Evolutionary conservation across 2,888 invertebrate species (phyloP), one percentile per base, ranked within the genome.

Genomic region (Gandaritis pyraliata): DNA sequence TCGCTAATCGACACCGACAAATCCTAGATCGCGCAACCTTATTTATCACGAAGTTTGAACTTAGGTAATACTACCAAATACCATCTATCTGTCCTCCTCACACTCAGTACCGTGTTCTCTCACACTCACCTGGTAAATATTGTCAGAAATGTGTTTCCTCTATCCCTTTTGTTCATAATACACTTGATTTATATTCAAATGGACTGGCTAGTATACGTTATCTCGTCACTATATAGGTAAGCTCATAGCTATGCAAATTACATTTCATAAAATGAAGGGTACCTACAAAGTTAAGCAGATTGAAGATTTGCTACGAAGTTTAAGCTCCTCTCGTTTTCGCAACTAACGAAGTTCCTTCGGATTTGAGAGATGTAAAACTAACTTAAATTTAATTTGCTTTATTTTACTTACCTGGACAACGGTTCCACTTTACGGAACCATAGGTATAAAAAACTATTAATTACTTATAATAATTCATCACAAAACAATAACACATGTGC

Each of bases 261-360:
- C 64, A 75, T 77, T 74, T 72, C 66, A 72, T 70, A 72, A 75
- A 75, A 65, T 68, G 69, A 69, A 69, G 68, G 65, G 71, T 65
- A 62, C n/a, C n/a, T n/a, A n/a, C 70, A 68, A 69, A 77, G 76
- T 77, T 72, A 75, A 72, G 72, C 69, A 73, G 72, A 76, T 76
- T 76, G 71, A 73, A 75, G 66, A 69, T 64, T 70, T 70, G 68
- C 68, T 62, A 58, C 58, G 53, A 72, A 75, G 68, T 77, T 76
- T 68, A 55, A 65, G 58, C 36, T 65, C 48, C 51, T 59, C 62
- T 58, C 62, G 61, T 66, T 68, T 64, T 66, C 53, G 63, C 45
- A 70, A 61, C 66, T 66, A 63, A 65, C 68, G 57, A 66, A 66
- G 66, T 70, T 70, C 61, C 62, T 63, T 58, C 58, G 63, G 56